These are phyloP conservation scores for Characodon lateralis DNA, from an alignment of 2,797 vertebrate genomes.

Conservation along the genomic window DNA sequence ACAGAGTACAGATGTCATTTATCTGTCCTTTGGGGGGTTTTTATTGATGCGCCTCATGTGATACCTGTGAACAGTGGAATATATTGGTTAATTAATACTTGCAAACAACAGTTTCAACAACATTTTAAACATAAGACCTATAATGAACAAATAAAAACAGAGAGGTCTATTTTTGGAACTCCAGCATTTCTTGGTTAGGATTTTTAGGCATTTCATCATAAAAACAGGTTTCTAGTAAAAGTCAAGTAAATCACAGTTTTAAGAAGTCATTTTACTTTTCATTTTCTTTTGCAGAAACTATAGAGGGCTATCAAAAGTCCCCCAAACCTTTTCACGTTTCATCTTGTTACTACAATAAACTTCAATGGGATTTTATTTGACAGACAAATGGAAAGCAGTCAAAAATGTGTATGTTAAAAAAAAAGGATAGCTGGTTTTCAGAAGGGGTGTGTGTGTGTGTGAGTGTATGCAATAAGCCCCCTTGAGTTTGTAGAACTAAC, in stretches of 20 bases:
- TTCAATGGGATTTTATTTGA: neutral
- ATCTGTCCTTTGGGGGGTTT: slow-evolving; percentile 89
- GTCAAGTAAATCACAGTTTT: no score
- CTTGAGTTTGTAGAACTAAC: neutral
- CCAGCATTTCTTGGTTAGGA: no score
- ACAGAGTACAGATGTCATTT: slow-evolving; percentile 35
- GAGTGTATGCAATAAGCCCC: neutral
- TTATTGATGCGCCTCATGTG: slow-evolving; percentile 87
- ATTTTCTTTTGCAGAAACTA: neutral
- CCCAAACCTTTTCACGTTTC: neutral
- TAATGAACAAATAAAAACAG: neutral
- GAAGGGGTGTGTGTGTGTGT: neutral
- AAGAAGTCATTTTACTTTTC: no score
- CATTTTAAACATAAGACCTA: no score
- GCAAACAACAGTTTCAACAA: neutral
- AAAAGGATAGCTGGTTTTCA: neutral
- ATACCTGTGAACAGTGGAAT: slow-evolving; percentile 78
- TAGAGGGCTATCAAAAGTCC: neutral
- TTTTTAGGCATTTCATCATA: no score
- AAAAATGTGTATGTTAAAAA: neutral
- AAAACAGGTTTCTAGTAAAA: no score
- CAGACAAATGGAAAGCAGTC: neutral
- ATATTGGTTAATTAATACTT: slow-evolving; percentile 5
- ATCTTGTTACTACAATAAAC: neutral
- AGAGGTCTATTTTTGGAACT: no score